A percentile compares a stretch with the other conserved stretches of the same genome.
Evolutionary conservation across 2,888 invertebrate genomes (phyloP).

Genomic region (Eupithecia insigniata): DNA sequence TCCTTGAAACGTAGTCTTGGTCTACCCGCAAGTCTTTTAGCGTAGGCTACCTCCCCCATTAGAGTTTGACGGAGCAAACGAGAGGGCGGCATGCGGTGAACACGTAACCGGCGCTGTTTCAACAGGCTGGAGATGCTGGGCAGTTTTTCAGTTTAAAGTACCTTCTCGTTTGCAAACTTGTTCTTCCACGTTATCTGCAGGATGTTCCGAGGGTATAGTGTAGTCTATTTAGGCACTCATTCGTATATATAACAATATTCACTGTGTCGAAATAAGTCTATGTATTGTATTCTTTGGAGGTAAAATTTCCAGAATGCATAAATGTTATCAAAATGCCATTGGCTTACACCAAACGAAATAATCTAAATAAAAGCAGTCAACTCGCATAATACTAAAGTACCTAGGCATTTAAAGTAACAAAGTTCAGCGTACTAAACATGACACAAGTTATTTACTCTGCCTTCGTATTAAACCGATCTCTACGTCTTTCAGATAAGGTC

Average conservation of each 20-base stretch:
- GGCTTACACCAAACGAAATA: background rate
- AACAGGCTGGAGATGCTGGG: too few relatives aligned
- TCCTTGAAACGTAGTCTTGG: too few relatives aligned
- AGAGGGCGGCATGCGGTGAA: too few relatives aligned
- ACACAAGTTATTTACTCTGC: background rate
- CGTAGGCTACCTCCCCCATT: too few relatives aligned
- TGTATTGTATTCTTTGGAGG: background rate
- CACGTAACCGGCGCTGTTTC: too few relatives aligned
- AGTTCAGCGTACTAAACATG: constrained; percentile 5
- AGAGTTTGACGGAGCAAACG: too few relatives aligned
- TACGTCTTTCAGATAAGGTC: constrained; percentile 1
- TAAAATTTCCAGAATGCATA: background rate
- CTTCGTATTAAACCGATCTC: background rate
- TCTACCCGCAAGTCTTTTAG: too few relatives aligned
- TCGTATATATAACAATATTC: background rate
- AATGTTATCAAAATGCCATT: background rate
- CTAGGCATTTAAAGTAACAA: constrained; percentile 9
- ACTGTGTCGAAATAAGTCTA: background rate
- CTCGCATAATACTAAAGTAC: background rate
- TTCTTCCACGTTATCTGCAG: too few relatives aligned
- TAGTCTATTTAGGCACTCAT: background rate
- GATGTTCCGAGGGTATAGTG: too few relatives aligned
- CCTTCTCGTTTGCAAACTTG: too few relatives aligned
- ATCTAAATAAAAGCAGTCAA: background rate
- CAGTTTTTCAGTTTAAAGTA: too few relatives aligned